Conservation (phyloP, 2,888 invertebrate species). For the Agonopterix arenella region DNA sequence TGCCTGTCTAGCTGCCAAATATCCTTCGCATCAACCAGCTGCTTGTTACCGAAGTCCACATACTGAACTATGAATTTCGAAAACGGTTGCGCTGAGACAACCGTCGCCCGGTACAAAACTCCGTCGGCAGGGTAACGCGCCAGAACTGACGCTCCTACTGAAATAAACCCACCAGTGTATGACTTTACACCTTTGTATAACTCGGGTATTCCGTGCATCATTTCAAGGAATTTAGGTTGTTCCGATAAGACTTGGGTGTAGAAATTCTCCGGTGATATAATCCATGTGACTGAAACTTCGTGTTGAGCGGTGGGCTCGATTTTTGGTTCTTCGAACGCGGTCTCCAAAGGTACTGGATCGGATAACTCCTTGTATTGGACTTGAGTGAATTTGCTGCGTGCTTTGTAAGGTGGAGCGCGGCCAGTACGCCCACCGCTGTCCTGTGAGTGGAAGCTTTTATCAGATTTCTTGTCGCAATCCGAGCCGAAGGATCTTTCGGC, state of each 20-base stretch:
- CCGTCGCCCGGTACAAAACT: constrained; percentile 82
- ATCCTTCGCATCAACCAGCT: constrained; percentile 78
- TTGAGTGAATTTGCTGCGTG: constrained; percentile 45
- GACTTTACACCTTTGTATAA: constrained; percentile 77
- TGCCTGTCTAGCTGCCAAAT: constrained; percentile 83
- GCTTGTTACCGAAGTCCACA: constrained; percentile 86
- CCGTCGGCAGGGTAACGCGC: constrained; percentile 84
- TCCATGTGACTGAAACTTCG: constrained; percentile 83
- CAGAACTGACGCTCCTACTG: constrained; percentile 80
- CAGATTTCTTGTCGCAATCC: constrained; percentile 44
- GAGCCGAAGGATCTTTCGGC: constrained; percentile 46
- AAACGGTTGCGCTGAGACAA: constrained; percentile 75
- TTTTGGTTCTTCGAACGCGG: constrained; percentile 59
- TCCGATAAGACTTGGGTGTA: constrained; percentile 77
- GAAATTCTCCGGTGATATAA: constrained; percentile 84
- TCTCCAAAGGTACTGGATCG: constrained; percentile 66
- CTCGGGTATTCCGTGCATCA: constrained; percentile 84
- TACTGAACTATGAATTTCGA: constrained; percentile 82
- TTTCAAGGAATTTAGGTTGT: constrained; percentile 76
- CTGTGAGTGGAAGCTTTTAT: constrained; percentile 44
- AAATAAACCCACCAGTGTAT: constrained; percentile 42
- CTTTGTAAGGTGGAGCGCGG: constrained; percentile 45
- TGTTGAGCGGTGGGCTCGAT: constrained; percentile 72
- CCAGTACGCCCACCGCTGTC: constrained; percentile 36
- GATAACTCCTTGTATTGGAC: constrained; percentile 52